Evolutionary conservation across 2,888 invertebrate genomes (phyloP), one percentile per base, ranked within the genome.

Genomic region (Drosophila kuntzei): DNA sequence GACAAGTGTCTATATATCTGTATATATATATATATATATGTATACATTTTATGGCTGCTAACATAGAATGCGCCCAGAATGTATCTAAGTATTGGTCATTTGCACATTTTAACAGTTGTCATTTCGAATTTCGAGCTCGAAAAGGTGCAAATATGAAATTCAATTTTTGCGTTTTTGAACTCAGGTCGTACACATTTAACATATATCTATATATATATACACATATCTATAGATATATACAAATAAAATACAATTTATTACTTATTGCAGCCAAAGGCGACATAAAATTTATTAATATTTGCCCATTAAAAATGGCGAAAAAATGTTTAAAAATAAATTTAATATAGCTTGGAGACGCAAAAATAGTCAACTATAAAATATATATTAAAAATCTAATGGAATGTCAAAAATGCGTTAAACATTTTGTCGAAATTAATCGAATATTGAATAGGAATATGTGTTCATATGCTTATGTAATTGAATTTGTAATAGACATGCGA

Each of bases 271-370:
- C 64, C 50, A 59, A 34, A 68, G 70, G 71, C 66, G 81, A 86
- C 81, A 83, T 51, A 22, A 79, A 87, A 83, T 79, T 71, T 86
- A 86, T 86, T 79, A 87, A 87, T 83, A 87, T 86, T 83, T 69
- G 66, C 27, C 57, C 67, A 85, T 84, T 77, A 77, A 79, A 77
- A 60, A 60, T 47, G 14, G 36, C 60, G 68, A 59, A 66, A 62
- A 68, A 70, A 70, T 69, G 63, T 81, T 77, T 87, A 87, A 74
- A 84, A 87, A 87, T 83, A 83, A 77, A 70, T 61, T 20, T 36
- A 34, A 51, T 78, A 72, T 76, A 49, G 83, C 76, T 63, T 61
- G 62, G 54, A 63, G 60, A 61, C 43, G 55, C 50, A 54, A 36
- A 65, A 57, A 54, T 47, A 37, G 36, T 6, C 25, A 67, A 57